phyloP scores from a whole-genome alignment of 2,888 invertebrate species.

The Hyposoter dolosus region DNA sequence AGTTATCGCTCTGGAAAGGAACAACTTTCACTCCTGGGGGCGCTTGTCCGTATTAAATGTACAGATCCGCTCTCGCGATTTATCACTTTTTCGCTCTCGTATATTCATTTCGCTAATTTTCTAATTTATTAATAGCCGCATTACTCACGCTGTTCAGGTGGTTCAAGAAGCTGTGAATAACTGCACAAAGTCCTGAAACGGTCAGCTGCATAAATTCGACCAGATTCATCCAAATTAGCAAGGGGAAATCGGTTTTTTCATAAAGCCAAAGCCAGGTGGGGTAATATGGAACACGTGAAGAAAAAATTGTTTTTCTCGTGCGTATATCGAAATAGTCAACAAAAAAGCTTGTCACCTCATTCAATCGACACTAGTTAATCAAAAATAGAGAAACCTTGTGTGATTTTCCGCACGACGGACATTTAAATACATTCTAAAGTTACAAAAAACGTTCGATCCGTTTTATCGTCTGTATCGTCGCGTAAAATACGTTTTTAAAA shows the following conservation, averaged over 20 bases:
- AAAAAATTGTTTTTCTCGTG: not conserved
- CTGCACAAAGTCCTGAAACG: not conserved
- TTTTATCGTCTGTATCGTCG: not conserved
- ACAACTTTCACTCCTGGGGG: conserved; percentile 66
- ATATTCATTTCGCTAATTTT: conserved; percentile 55
- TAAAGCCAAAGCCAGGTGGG: not conserved
- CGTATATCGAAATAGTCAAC: not conserved
- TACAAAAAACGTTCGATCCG: not conserved
- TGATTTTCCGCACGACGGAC: not conserved
- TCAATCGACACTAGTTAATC: not conserved
- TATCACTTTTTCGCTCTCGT: conserved; percentile 36
- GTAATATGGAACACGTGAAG: not conserved
- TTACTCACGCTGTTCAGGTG: conserved; percentile 9
- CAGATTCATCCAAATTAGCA: not conserved
- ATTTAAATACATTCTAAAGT: not conserved
- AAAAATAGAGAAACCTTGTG: not conserved
- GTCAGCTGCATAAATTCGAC: not conserved
- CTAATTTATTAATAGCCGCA: conserved; percentile 51
- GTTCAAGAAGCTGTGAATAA: conserved; percentile 4
- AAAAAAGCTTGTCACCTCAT: not conserved
- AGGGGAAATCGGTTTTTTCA: not conserved
- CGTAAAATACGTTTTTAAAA: not conserved
- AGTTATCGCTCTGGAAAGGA: conserved; percentile 52
- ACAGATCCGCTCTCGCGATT: conserved; percentile 16
- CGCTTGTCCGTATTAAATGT: conserved; percentile 21